Conservation (phyloP, 2,797 vertebrate species). For the Ctenopoma kingsleyae region DNA sequence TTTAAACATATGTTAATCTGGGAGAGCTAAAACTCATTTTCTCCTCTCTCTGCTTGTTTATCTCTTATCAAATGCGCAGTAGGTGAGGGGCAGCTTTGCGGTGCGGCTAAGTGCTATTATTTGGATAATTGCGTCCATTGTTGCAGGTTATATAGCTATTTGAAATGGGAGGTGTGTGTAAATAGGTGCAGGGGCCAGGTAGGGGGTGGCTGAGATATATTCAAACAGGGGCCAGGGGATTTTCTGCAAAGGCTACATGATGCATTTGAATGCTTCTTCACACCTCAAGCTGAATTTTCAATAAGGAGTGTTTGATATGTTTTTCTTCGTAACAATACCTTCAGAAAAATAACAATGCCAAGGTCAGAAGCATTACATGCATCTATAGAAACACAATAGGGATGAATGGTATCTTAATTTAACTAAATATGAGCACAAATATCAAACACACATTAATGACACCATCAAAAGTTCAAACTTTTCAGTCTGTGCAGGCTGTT, state of each 20-base stretch:
- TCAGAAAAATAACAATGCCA: slow-evolving; percentile 58
- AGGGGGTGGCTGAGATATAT: slow-evolving; percentile 63
- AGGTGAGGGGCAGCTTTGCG: slow-evolving; percentile 80
- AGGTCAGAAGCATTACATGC: slow-evolving; percentile 47
- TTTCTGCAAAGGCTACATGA: slow-evolving; percentile 67
- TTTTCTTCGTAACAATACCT: slow-evolving; percentile 56
- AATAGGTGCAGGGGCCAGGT: slow-evolving; percentile 77
- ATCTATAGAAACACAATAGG: slow-evolving; percentile 11
- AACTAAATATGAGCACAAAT: slow-evolving; percentile 1
- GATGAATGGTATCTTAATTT: slow-evolving; percentile 16
- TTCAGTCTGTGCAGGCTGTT: background rate
- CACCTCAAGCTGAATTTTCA: slow-evolving; percentile 63
- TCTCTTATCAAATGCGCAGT: slow-evolving; percentile 84
- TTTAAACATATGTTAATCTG: slow-evolving; percentile 90
- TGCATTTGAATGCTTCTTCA: slow-evolving; percentile 68
- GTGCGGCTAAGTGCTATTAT: slow-evolving; percentile 84
- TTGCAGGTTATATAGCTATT: slow-evolving; percentile 83
- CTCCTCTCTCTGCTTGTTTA: slow-evolving; percentile 76
- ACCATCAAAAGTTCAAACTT: slow-evolving; percentile 1
- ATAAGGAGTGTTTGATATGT: slow-evolving; percentile 59
- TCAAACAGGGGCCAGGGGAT: slow-evolving; percentile 68
- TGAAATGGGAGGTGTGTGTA: slow-evolving; percentile 84
- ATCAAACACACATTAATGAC: slow-evolving; percentile 14
- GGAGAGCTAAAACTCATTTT: slow-evolving; percentile 80
- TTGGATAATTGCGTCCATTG: slow-evolving; percentile 87